Base-by-base conservation (phyloP, 2,113 vertebrate genomes). In the Melanocharis versteri region DNA sequence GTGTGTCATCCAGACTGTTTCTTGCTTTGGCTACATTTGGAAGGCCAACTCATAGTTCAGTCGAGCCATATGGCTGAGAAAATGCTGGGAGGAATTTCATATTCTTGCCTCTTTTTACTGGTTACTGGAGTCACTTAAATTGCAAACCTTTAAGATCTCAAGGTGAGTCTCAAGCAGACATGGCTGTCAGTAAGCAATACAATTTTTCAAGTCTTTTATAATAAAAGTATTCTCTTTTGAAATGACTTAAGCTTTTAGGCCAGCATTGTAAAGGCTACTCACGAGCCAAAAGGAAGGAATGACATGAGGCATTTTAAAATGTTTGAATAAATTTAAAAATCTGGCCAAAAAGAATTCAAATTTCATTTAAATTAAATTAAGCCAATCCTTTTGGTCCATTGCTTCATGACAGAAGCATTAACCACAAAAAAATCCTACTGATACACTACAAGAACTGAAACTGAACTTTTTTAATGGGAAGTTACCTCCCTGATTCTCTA, bases 361-460 rank as follows among this genome's bases (percentile, higher is more conserved):
- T 84, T 82, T 84, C 30, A 84, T 89, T 95, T 81, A 66, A 81
- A 91, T 72, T 51, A 57, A 90, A 89, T 92, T 70, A 89, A 66
- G 33, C 6, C 27, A 56, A 75, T 64, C 22, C 11, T 54, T 92
- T 89, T 1, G 1, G 17, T 64, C 28, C 10, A 28, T 33, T 58
- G 47, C 17, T 87, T 58, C 57, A 58, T 16, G 22, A 79, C 15
- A 88, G n/a, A 88, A 33, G 2, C 28, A 65, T 31, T 85, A 68
- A 60, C 39, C 24, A 56, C 7, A 50, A 65, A 90, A 50, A 57
- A 61, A 42, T 21, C 31, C 7, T 26, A 64, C 33, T 23, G 15
- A 66, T 42, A 81, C 5, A 65, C 16, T 22, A 58, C 16, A 71
- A 72, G 14, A 20, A 81, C 31, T 27, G 18, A 83, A 92, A 64